A percentile compares a stretch with the other conserved stretches of the same genome.
Evolutionary conservation across 1,140 invertebrate species (phyloP).

Genomic region (Pentalonia nigronervosa): DNA sequence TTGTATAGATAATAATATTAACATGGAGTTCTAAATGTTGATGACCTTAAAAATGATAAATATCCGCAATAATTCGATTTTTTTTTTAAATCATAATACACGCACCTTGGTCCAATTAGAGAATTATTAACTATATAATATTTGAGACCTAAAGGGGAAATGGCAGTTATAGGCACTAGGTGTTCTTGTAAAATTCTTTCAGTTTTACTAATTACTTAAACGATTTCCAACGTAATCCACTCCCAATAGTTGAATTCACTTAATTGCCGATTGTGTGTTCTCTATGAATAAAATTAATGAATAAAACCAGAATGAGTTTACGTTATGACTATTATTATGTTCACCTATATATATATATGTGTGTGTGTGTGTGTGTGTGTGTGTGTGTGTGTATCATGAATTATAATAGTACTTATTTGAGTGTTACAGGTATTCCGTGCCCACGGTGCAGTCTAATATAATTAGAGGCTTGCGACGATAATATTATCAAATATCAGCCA

Average conservation of each 20-base stretch:
- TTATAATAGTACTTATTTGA: background rate
- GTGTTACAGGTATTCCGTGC: background rate
- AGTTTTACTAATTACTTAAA: background rate
- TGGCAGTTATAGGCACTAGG: background rate
- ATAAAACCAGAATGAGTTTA: background rate
- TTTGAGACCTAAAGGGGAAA: background rate
- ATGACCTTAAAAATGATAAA: conserved; percentile 15
- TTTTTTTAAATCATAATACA: background rate
- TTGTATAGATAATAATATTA: background rate
- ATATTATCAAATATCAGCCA: background rate
- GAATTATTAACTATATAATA: background rate
- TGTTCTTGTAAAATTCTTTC: background rate
- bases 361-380: too few species aligned
- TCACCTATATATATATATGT: background rate
- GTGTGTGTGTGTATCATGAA: background rate
- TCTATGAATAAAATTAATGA: background rate
- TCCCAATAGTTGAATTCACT: background rate
- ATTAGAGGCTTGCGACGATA: background rate
- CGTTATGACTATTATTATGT: background rate
- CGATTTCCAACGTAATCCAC: background rate
- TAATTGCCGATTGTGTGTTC: background rate
- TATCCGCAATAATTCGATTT: background rate
- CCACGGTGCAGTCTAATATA: background rate
- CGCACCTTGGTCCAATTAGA: background rate
- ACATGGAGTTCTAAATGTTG: background rate